Conservation (phyloP, 2,797 vertebrate genomes). For the Sebastes vulpes region DNA sequence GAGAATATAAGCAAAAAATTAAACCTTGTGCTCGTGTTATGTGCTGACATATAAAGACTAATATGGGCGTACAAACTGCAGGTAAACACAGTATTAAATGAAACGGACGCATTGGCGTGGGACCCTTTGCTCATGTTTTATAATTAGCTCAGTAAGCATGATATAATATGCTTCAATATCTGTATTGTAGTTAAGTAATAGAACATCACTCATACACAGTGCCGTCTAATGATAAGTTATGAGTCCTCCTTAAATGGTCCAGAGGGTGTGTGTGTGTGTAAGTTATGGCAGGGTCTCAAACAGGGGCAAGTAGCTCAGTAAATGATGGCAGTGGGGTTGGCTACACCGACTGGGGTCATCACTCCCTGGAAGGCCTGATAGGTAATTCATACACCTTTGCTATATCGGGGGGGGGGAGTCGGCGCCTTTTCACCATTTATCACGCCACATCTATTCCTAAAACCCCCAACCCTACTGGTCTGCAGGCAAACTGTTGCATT, state of each 20-base stretch:
- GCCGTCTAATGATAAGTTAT: constrained; percentile 73
- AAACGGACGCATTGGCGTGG: neutral
- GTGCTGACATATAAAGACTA: constrained; percentile 30
- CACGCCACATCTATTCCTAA: constrained; percentile 29
- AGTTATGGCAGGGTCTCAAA: constrained; percentile 66
- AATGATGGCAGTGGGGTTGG: constrained; percentile 71
- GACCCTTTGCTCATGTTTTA: constrained; percentile 49
- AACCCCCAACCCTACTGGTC: neutral
- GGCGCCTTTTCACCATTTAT: constrained; percentile 59
- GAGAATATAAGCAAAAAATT: constrained; percentile 12
- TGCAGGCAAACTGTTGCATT: constrained; percentile 44
- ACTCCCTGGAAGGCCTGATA: constrained; percentile 65
- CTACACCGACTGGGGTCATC: constrained; percentile 72
- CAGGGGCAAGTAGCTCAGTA: constrained; percentile 63
- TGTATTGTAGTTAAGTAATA: constrained; percentile 68
- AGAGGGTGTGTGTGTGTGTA: constrained; percentile 23
- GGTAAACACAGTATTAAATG: constrained; percentile 35
- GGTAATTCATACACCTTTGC: constrained; percentile 73
- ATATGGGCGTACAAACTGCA: constrained; percentile 11
- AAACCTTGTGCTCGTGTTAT: neutral
- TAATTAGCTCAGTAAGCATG: constrained; percentile 62
- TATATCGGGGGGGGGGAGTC: constrained; percentile 21
- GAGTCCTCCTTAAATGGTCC: constrained; percentile 63
- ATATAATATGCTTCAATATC: constrained; percentile 67
- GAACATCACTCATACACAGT: constrained; percentile 65